Base-by-base conservation (phyloP, 2,113 vertebrate genomes). In the Polypterus senegalus region DNA sequence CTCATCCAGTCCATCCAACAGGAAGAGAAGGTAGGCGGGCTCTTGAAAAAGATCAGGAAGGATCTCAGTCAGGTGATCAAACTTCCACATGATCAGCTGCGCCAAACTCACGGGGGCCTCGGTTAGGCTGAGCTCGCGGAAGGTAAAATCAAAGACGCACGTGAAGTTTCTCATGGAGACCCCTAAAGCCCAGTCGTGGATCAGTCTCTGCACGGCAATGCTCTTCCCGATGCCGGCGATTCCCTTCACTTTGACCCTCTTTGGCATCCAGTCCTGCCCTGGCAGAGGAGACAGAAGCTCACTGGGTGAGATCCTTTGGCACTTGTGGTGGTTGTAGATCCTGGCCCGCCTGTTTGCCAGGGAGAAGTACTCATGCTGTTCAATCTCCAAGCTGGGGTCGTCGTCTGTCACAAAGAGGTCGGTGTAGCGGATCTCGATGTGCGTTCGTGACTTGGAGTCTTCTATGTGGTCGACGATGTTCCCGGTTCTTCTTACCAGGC, bases 201-300 rank as follows among this genome's bases (percentile, higher is more conserved):
- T 75, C 1, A 82, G 57, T 62, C 79, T 85, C 71, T 84, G 84
- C 1, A 79, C 73, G 2, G 79, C 70, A 47, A 81, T 73, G 8
- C 81, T 85, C 63, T 89, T 89, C 49, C 87, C 86, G 0, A 88
- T 85, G 0, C 87, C 87, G 0, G 83, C 83, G 0, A 79, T 82
- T 1, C 85, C 85, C 55, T 81, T 86, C 54, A 87, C 62, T 57
- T 86, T 79, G 7, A 86, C 81, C 0, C 76, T 78, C 65, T 69
- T 78, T 0, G 83, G 83, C 0, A 67, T 57, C 43, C 75, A 27
- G 3, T 60, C 57, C 0, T 62, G 63, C n/a, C 47, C 3, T 8
- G 54, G 66, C 7, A 71, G 59, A 3, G 74, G 63, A 5, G 63
- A 65, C 46, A 82, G 48, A 1, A 80, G 63, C 48, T 75, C 67